Base-by-base conservation (phyloP, 2,888 invertebrate species). In the Lacanobia wlatinum region DNA sequence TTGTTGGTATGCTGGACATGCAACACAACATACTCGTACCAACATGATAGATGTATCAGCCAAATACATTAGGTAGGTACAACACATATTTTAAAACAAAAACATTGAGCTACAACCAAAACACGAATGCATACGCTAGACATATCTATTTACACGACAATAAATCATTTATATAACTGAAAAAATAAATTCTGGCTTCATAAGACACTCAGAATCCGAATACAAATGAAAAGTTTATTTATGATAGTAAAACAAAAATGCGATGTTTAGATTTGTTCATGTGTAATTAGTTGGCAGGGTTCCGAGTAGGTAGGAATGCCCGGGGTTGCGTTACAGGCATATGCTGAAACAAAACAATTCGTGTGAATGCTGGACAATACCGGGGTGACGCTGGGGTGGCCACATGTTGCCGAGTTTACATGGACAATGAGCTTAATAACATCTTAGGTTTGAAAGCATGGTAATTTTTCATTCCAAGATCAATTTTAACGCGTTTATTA, bases 261-360 rank as follows among this genome's bases (percentile, higher is more conserved):
- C 76, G 76, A 80, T 87, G 85, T 88, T 87, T 88, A 87, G 84
- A 88, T 88, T 84, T 81, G 87, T 84, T 84, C 84, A 84, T 84
- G 82, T 88, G 89, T 92, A 90, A 93, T 93, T 92, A 92, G 93
- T 94, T 95, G 95, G 95, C 95, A 93, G 77, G 82, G 89, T 90
- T 95, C 95, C 95, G 92, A 95, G 94, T 95, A 94, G 94, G 94
- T 90, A 93, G 90, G 92, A 91, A 92, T 92, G 90, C 72, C 66
- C 76, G 82, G 90, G 91, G 92, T 88, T 87, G 88, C 86, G 88
- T 90, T 90, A 90, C 89, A 84, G 89, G 88, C 90, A 90, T 91
- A 89, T 90, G 86, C 90, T 93, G 92, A 94, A 95, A 95, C 93
- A 94, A 94, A 95, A 95, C 94, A 90, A 90, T 94, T 94, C 92